These are phyloP conservation scores for Threskiornis aethiopicus DNA, from an alignment of 2,797 vertebrate species.

Conservation along the genomic window DNA sequence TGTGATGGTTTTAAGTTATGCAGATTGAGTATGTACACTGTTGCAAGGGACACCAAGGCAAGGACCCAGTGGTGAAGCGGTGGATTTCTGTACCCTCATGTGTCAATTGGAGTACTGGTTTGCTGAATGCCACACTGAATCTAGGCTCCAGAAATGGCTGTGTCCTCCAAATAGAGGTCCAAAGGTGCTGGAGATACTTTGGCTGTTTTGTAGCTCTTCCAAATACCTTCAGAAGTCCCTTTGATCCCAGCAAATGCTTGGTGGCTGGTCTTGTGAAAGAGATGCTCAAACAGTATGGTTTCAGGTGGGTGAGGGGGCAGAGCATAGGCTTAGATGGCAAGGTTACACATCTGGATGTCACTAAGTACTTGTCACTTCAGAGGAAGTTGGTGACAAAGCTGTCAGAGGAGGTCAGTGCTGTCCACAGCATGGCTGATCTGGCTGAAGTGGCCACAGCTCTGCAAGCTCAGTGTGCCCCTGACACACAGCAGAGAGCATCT, in stretches of 20 bases:
- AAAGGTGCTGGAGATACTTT: neutral
- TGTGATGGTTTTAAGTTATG: neutral
- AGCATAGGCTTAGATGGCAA: accelerated
- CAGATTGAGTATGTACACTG: accelerated
- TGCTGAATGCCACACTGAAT: neutral
- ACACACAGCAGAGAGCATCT: accelerated
- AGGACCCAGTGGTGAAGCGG: accelerated
- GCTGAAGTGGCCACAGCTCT: neutral
- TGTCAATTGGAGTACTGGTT: neutral
- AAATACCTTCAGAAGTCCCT: neutral
- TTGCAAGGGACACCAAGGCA: too few species aligned
- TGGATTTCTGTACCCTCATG: accelerated
- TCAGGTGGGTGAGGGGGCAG: neutral
- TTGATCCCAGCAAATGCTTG: neutral
- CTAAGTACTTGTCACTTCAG: neutral
- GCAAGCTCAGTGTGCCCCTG: accelerated
- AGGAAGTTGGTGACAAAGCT: accelerated
- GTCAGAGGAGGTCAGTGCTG: neutral
- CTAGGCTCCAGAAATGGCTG: accelerated
- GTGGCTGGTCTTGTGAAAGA: neutral
- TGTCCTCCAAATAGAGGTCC: neutral
- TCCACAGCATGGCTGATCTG: neutral
- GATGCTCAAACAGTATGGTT: neutral
- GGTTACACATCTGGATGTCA: accelerated
- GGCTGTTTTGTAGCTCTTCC: neutral